Evolutionary conservation across 2,888 invertebrate species (phyloP).

Genomic region (Ditula angustiorana): DNA sequence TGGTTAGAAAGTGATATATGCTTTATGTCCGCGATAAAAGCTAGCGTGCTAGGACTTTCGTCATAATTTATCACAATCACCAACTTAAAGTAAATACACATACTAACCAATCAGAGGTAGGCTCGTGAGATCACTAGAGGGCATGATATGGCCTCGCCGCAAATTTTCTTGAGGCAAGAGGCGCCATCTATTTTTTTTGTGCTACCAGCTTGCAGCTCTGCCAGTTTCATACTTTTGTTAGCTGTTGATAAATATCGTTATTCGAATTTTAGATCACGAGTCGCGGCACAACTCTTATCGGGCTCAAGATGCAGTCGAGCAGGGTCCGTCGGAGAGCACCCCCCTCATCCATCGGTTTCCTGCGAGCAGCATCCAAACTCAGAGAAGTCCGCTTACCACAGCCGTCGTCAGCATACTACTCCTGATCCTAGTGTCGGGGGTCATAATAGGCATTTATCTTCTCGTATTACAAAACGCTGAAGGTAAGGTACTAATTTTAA

Average conservation of each 20-base stretch:
- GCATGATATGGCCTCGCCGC: too few species aligned
- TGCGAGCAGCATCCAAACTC: constrained; percentile 18
- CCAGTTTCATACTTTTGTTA: too few species aligned
- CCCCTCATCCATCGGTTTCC: constrained; percentile 64
- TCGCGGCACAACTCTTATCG: constrained; percentile 59
- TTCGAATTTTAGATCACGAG: constrained; percentile 62
- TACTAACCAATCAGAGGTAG: too few species aligned
- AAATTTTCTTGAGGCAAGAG: too few species aligned
- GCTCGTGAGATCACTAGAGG: too few species aligned
- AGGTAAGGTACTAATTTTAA: constrained; percentile 53
- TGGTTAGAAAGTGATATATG: too few species aligned
- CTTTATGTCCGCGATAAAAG: too few species aligned
- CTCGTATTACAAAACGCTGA: constrained; percentile 64
- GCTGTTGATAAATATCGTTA: too few species aligned
- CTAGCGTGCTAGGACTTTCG: too few species aligned
- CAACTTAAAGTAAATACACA: too few species aligned
- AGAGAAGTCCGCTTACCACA: constrained; percentile 50
- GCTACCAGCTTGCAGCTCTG: background rate
- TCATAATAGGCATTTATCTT: constrained; percentile 71
- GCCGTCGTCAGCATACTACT: constrained; percentile 60
- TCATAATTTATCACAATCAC: too few species aligned
- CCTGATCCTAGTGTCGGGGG: constrained; percentile 62
- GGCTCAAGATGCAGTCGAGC: constrained; percentile 47
- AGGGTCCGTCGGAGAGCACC: constrained; percentile 54
- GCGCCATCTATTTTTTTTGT: background rate